phyloP scores from a whole-genome alignment of 1,140 invertebrate species.

The Caenorhabditis latens region DNA sequence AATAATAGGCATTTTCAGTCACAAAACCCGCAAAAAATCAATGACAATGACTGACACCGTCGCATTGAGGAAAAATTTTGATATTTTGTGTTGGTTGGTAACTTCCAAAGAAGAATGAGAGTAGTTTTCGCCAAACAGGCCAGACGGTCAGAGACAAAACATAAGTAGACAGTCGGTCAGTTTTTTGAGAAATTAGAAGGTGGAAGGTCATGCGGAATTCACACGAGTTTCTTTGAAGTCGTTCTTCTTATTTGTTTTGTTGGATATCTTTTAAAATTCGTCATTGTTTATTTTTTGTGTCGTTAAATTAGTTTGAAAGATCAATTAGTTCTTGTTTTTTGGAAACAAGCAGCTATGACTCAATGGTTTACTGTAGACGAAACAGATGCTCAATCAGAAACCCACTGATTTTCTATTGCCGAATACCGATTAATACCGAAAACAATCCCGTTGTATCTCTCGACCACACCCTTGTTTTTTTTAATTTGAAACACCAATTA shows the following conservation, averaged over 20 bases:
- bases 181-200: background rate
- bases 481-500: background rate
- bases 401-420: too few species aligned
- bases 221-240: slow-evolving; percentile 21
- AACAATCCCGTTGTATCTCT: too few species aligned
- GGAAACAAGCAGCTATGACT: background rate
- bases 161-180: background rate
- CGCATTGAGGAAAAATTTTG: background rate
- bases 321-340: slow-evolving; percentile 28
- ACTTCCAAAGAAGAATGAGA: slow-evolving; percentile 15
- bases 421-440: too few species aligned
- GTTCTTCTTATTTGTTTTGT: slow-evolving; percentile 23
- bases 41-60: background rate
- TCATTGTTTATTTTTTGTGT: slow-evolving; percentile 17
- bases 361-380: too few species aligned
- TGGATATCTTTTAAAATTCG: background rate
- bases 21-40: slow-evolving; percentile 2
- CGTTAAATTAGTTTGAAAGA: background rate
- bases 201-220: slow-evolving; percentile 9
- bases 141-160: slow-evolving; percentile 29
- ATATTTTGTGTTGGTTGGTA: background rate
- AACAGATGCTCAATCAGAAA: too few species aligned
- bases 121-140: background rate
- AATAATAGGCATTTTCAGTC: slow-evolving; percentile 33
- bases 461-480: too few species aligned